Evolutionary conservation across 2,797 vertebrate genomes (phyloP), one percentile per base, ranked within the genome.

Genomic region (Otolemur crassicaudatus): DNA sequence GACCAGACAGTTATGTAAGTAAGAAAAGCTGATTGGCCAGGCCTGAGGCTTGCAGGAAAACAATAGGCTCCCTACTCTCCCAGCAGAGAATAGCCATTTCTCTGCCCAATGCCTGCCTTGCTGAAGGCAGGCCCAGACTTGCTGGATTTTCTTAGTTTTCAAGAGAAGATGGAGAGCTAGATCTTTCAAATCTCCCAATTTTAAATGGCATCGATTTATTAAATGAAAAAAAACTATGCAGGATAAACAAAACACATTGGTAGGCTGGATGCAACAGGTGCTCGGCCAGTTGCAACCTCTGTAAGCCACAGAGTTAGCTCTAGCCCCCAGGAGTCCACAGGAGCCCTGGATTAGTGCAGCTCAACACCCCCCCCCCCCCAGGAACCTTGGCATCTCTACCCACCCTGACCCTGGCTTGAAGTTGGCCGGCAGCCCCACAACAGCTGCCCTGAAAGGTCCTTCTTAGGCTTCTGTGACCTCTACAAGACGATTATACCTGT

Each of bases 401-500:
- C 0, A 17, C 90, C 94, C 49, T 56, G 37, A 69, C 46, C 73
- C 84, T 63, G 29, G 75, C 40, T 0, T 17, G 77, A 82, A 76
- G 61, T 88, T 14, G 70, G 43, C 13, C 58, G 69, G 72, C 58
- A 58, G 82, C 58, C 40, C 46, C 40, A 34, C 27, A 75, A 17
- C 60, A 65, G 73, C 82, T 53, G 93, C 88, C 25, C 61, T 14
- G 79, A 25, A 93, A 96, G 86, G 89, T 25, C 94, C 90, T 97
- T 97, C 97, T 96, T 97, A 97, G 96, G 89, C 91, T 94, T 63
- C 72, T 61, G 4, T 46, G 96, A 97, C 95, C 95, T 96, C 67
- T 60, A 37, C 93, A 95, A 97, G 92, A 90, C 95, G 97, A 97
- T 98, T 98, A 98, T 37, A 93, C 80, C 77, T 93, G 90, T 75